Evolutionary conservation across 2,113 vertebrate species (phyloP).

Genomic region (Bos javanicus): DNA sequence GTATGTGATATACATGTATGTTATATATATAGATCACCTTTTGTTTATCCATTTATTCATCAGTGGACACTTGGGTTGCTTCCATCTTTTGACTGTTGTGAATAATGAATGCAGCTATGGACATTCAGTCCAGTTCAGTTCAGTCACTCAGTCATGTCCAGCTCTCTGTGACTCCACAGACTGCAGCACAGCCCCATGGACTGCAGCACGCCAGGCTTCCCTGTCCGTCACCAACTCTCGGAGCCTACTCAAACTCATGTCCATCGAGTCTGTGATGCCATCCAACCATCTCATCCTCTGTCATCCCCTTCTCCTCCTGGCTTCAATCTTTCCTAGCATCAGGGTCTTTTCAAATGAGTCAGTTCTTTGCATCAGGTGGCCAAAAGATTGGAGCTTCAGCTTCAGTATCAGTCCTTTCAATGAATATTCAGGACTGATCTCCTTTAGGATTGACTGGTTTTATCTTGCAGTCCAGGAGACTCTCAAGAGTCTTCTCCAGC

Average conservation of each 20-base stretch:
- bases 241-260: neutral
- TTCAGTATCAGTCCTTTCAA: neutral
- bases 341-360: neutral
- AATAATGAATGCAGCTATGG: neutral
- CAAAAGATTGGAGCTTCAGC: neutral
- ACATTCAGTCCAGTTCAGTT: neutral
- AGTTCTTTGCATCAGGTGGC: neutral
- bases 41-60: too few relatives aligned
- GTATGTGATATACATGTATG: neutral
- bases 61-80: neutral
- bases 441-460: neutral
- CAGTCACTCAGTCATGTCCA: neutral
- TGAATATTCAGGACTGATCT: neutral
- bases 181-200: neutral
- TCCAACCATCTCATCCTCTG: neutral
- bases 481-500: neutral
- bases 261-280: neutral
- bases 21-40: neutral
- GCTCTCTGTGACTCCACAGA: neutral
- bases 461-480: neutral
- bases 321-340: neutral
- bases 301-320: neutral
- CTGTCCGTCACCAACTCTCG: neutral
- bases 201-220: neutral
- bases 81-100: neutral